These are phyloP conservation scores for Drosophila heteroneura DNA, from an alignment of 2,888 invertebrate species.

Conservation along the genomic window DNA sequence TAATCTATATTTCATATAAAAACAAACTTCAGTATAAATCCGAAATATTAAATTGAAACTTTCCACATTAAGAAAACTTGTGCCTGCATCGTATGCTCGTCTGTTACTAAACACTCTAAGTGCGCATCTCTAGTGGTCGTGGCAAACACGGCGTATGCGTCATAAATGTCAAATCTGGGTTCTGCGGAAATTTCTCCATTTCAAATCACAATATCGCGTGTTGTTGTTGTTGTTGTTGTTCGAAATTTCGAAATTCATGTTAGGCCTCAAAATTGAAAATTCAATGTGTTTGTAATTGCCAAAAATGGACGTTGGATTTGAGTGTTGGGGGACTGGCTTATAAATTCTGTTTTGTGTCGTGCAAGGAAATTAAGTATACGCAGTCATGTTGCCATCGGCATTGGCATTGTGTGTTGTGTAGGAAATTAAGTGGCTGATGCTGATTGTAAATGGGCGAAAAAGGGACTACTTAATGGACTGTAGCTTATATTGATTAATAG, in stretches of 20 bases:
- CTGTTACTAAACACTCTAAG: background rate
- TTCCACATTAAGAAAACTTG: background rate
- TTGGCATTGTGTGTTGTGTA: constrained; percentile 17
- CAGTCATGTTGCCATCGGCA: constrained; percentile 15
- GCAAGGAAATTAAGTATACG: constrained; percentile 69
- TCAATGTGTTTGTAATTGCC: constrained; percentile 53
- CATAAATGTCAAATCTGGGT: constrained; percentile 37
- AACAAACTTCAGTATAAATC: background rate
- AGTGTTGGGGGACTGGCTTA: constrained; percentile 26
- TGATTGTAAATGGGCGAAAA: constrained; percentile 25
- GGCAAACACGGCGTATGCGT: constrained; percentile 34
- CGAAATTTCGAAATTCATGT: constrained; percentile 17
- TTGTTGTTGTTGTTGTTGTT: constrained; percentile 22
- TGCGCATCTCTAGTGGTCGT: constrained; percentile 8
- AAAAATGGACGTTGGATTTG: constrained; percentile 42
- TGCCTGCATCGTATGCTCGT: background rate
- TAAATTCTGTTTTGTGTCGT: constrained; percentile 52
- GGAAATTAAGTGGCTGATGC: constrained; percentile 68
- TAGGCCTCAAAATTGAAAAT: constrained; percentile 48
- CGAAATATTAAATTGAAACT: background rate
- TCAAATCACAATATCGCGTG: constrained; percentile 41
- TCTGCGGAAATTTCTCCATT: constrained; percentile 10
- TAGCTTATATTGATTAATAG: constrained; percentile 48
- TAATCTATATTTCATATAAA: background rate
- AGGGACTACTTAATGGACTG: constrained; percentile 19